These are phyloP conservation scores for Magallana gigas DNA, from an alignment of 1,140 invertebrate genomes.

Conservation along the genomic window DNA sequence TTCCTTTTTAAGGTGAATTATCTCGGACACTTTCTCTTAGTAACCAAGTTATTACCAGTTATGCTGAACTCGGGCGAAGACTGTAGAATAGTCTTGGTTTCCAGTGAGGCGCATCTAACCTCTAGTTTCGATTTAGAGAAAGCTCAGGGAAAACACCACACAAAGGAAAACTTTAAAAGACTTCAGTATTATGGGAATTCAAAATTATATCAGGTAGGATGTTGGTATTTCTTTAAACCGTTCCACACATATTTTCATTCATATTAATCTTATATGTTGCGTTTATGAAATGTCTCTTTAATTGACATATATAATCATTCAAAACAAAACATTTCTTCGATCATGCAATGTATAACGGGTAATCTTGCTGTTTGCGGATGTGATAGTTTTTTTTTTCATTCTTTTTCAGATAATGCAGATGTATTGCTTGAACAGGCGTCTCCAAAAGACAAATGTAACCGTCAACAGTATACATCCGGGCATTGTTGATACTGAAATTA, in stretches of 20 bases:
- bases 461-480: conserved; percentile 58
- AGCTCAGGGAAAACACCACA: conserved; percentile 45
- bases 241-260: no score
- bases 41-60: conserved; percentile 54
- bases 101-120: conserved; percentile 51
- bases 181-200: conserved; percentile 47
- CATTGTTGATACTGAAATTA: conserved; percentile 57
- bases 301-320: no score
- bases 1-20: conserved; percentile 56
- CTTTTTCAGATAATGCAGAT: conserved; percentile 62
- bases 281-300: no score
- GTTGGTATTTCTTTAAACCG: not conserved
- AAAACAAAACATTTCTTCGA: no score
- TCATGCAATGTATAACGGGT: no score
- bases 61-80: conserved; percentile 58
- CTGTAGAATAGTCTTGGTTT: conserved; percentile 56
- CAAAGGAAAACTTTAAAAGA: conserved; percentile 40
- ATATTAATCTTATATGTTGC: no score
- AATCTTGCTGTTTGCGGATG: not conserved
- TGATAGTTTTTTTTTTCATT: not conserved
- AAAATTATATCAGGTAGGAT: not conserved
- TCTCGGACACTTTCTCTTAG: conserved; percentile 57
- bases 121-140: conserved; percentile 50
- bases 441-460: conserved; percentile 52
- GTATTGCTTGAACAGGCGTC: conserved; percentile 52